Conservation (phyloP, 2,888 invertebrate species). For the Lithophane socia region DNA sequence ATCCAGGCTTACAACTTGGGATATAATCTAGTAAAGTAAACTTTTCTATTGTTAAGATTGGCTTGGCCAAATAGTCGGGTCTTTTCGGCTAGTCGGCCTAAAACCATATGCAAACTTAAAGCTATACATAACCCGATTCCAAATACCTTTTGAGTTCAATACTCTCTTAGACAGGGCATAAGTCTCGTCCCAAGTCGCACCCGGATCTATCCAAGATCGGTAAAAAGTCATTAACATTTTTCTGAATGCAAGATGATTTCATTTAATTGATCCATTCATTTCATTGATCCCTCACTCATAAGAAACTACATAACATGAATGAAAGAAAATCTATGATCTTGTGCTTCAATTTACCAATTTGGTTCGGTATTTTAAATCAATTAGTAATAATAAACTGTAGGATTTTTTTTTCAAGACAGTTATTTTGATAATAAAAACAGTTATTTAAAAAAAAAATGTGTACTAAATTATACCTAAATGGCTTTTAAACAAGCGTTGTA, state of each 20-base stretch:
- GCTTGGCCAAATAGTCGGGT: no score
- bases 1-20: no score
- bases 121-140: neutral
- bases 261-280: slow-evolving; percentile 33
- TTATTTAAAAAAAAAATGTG: slow-evolving; percentile 15
- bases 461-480: slow-evolving; percentile 3
- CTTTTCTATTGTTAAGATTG: no score
- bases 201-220: slow-evolving; percentile 12
- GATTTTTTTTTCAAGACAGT: neutral
- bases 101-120: no score
- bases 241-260: slow-evolving; percentile 6
- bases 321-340: slow-evolving; percentile 21
- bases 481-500: slow-evolving; percentile 29
- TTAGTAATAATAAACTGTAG: slow-evolving; percentile 12
- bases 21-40: no score
- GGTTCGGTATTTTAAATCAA: slow-evolving; percentile 35
- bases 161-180: neutral
- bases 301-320: slow-evolving; percentile 24
- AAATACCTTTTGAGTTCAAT: neutral
- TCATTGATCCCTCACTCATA: slow-evolving; percentile 12
- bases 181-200: neutral
- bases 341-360: slow-evolving; percentile 27
- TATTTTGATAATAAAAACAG: neutral
- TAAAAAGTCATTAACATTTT: slow-evolving; percentile 14
- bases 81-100: no score